Percentiles rank a stretch among this genome's conserved stretches.
phyloP scores from a whole-genome alignment of 2,797 vertebrate genomes.

The Neostethus bicornis region DNA sequence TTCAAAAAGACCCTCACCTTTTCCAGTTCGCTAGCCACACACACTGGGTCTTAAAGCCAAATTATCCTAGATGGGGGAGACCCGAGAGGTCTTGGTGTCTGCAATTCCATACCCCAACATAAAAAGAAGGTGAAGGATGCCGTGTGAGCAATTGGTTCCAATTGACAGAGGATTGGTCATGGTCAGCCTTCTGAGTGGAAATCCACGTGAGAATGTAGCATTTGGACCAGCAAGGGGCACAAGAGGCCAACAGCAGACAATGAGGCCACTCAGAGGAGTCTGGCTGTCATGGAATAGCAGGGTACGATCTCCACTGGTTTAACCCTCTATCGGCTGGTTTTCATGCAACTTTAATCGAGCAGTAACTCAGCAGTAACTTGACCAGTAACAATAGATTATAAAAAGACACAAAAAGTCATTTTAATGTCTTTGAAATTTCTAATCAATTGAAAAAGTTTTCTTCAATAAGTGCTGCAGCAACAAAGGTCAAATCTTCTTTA shows the following conservation, averaged over 20 bases:
- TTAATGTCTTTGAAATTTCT: not conserved
- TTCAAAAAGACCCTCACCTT: slow-evolving; percentile 73
- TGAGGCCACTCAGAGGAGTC: slow-evolving; percentile 76
- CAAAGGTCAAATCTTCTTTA: slow-evolving; percentile 25
- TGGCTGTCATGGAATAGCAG: slow-evolving; percentile 65
- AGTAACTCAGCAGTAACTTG: not conserved
- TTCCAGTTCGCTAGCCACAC: slow-evolving; percentile 72
- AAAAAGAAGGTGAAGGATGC: slow-evolving; percentile 79
- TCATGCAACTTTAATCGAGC: slow-evolving; percentile 35
- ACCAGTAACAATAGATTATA: no score
- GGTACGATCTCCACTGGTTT: slow-evolving; percentile 62
- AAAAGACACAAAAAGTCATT: not conserved
- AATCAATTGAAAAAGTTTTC: slow-evolving; percentile 1
- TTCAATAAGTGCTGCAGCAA: slow-evolving; percentile 11
- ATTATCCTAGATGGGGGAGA: slow-evolving; percentile 70
- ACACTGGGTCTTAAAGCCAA: slow-evolving; percentile 77
- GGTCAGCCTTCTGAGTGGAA: slow-evolving; percentile 79
- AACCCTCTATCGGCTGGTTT: slow-evolving; percentile 66
- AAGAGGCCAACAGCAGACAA: slow-evolving; percentile 76
- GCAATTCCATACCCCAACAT: slow-evolving; percentile 70
- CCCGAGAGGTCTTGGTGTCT: slow-evolving; percentile 73
- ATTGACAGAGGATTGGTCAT: slow-evolving; percentile 82
- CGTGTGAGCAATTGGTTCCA: slow-evolving; percentile 81
- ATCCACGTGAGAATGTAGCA: slow-evolving; percentile 84
- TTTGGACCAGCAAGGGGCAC: slow-evolving; percentile 75